phyloP scores from a whole-genome alignment of 2,797 vertebrate species.

The Sebastiscus tertius region DNA sequence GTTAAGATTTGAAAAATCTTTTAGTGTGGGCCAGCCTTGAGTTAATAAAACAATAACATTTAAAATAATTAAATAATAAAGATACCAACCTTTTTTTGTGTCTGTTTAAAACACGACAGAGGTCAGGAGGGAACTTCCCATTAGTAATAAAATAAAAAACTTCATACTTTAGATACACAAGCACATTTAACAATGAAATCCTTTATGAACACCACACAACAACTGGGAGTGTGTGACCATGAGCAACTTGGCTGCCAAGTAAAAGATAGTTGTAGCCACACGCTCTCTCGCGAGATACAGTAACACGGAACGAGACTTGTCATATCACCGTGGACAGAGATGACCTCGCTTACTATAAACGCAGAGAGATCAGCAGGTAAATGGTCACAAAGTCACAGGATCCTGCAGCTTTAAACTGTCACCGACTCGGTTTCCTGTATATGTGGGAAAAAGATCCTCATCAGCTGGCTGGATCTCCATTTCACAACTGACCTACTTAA shows the following conservation, averaged over 20 bases:
- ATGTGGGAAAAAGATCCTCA: not conserved
- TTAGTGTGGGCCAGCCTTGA: too few species aligned
- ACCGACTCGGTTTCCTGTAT: not conserved
- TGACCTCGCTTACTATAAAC: not conserved
- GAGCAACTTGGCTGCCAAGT: too few species aligned
- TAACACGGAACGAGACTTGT: not conserved
- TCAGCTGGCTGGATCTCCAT: not conserved
- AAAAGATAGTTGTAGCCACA: not conserved
- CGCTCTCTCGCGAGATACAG: constrained; percentile 44
- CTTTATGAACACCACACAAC: too few species aligned
- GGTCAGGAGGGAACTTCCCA: too few species aligned
- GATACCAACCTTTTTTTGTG: too few species aligned
- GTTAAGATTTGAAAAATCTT: too few species aligned
- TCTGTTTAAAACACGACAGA: not conserved
- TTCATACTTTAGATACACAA: not conserved
- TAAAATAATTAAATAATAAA: too few species aligned
- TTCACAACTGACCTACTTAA: constrained; percentile 40
- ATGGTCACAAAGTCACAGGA: accelerated
- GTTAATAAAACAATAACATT: too few species aligned
- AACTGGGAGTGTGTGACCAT: too few species aligned
- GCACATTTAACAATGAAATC: not conserved
- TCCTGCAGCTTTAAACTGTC: not conserved
- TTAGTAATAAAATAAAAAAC: too few species aligned
- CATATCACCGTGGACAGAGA: not conserved
- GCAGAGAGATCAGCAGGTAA: too few species aligned